Evolutionary conservation across 2,113 vertebrate species (phyloP), one percentile per base, ranked within the genome.

Genomic region (Drymodes brunneopygia): DNA sequence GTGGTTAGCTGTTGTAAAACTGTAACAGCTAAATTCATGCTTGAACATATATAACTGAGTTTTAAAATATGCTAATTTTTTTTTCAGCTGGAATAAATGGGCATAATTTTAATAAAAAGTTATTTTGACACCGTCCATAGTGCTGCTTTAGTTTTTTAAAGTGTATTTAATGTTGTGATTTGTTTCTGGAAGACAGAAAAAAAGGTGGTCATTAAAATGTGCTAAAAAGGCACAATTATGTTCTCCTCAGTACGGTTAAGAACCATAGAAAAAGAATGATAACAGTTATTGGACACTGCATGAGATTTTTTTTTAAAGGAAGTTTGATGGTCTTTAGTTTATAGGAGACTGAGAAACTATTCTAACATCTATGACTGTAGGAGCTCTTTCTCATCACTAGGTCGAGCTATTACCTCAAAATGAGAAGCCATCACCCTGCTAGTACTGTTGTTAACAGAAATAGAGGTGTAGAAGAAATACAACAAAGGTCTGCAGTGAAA

Each of bases 301-400:
- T 25, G 11, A 45, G n/a, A 40, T 7, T 31, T 35, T 38, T 47
- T 56, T 64, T 51, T 31, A 6, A n/a, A 51, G 12, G n/a, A 85
- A 40, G 12, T 53, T 57, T 66, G 12, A 22, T 54, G 33, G 10
- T 69, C 25, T 71, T 89, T 57, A 50, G 25, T 40, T 87, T 87
- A 36, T 24, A 80, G 35, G 82, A 64, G 45, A 33, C 5, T 61
- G 45, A 85, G 53, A 69, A 78, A 86, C 54, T 69, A 1, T 53
- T 86, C 29, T 54, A 64, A 88, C 73, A n/a, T 19, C 18, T 35
- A 16, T 5, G 62, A 38, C 38, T 95, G 94, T 78, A 96, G 45
- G 87, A 69, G 48, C 91, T 82, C n/a, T 69, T 87, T 95, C 45
- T 60, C 16, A 80, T 92, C 96, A 90, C 94, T 95, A 97, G 97